Evolutionary conservation across 2,797 vertebrate species (phyloP), one percentile per base, ranked within the genome.

Genomic region (Notoglanidium macrostoma): DNA sequence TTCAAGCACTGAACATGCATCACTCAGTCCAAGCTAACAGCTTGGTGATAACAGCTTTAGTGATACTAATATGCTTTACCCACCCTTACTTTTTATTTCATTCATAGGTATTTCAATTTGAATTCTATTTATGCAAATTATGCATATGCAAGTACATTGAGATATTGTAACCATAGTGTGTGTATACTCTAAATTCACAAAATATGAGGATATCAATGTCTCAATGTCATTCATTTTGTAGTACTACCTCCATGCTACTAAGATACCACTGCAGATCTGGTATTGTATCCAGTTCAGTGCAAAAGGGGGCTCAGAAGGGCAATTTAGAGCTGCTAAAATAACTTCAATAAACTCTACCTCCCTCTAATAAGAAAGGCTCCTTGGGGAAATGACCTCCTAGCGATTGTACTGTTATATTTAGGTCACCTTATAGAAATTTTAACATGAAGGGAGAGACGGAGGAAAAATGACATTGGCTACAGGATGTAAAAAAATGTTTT

Each of bases 271-370:
- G 73, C 87, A 86, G 73, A 81, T 73, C 82, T 88, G 86, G 59
- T 85, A 83, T 68, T 90, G 84, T 83, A 83, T 86, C 81, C 85
- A 88, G 54, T 88, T 82, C 82, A 80, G 90, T 90, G 77, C 88
- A 90, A 88, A 74, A 90, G 59, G 74, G 35, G 89, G 73, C 85
- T 80, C 63, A 35, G 89, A 91, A 90, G 91, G 87, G 90, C 88
- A 89, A 89, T 90, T 91, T 90, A 85, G 87, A 88, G 85, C 90
- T 89, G 86, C 90, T 89, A 85, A 89, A 92, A 91, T 90, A 91
- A 90, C 88, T 89, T 90, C 80, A 87, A 85, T 87, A 89, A 87
- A 89, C 87, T 90, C 81, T 87, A 90, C 93, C 91, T 90, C 92
- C 92, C 91, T 85, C 83, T 91, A 90, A 90, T 91, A 88, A 89